Percentiles rank a stretch among this genome's conserved stretches.
phyloP scores from a whole-genome alignment of 2,113 vertebrate species.

The Saccopteryx leptura region DNA sequence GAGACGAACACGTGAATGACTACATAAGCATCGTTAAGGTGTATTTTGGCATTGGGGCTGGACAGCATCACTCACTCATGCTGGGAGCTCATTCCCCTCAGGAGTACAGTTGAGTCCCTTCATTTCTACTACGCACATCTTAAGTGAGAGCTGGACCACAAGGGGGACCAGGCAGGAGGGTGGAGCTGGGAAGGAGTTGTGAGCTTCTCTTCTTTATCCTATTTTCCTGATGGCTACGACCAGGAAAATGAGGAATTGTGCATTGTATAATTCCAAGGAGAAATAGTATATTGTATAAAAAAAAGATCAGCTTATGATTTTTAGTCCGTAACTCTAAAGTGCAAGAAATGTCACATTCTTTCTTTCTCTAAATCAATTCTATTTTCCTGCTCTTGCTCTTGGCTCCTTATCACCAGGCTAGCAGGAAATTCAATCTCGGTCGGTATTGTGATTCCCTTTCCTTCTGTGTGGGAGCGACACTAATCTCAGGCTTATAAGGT shows the following conservation, averaged over 20 bases:
- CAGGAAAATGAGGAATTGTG: not conserved
- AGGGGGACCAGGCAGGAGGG: not conserved
- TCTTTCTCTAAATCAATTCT: slow-evolving; percentile 55
- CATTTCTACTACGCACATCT: not conserved
- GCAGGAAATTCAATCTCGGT: slow-evolving; percentile 27
- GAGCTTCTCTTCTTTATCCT: not conserved
- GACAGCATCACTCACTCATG: not conserved
- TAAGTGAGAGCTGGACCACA: not conserved
- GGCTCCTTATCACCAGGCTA: not conserved
- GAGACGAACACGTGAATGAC: not conserved
- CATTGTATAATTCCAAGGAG: not conserved
- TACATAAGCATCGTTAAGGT: not conserved
- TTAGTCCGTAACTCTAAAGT: not conserved
- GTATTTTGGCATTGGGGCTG: not conserved
- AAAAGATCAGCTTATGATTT: not conserved
- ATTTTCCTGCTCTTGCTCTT: slow-evolving; percentile 1
- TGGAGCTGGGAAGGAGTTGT: not conserved
- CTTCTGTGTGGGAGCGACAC: not conserved
- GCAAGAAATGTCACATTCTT: slow-evolving; percentile 49
- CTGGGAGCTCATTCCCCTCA: not conserved
- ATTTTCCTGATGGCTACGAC: not conserved
- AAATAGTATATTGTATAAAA: not conserved
- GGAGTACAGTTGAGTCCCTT: not conserved
- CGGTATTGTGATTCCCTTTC: not conserved
- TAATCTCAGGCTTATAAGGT: not conserved